Conservation (phyloP, 1,140 invertebrate genomes). For the Caenorhabditis elegans region WBcel235 BX284603.4:7685501-7686000, state of each 20-base stretch:
- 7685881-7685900: background rate
- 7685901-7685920: background rate
- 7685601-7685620: background rate
- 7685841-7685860: background rate
- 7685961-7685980: too few species aligned
- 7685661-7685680: background rate
- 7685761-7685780: background rate
- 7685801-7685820: background rate
- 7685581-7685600: background rate
- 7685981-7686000: too few species aligned
- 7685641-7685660: background rate
- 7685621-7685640: background rate
- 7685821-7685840: background rate
- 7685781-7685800: background rate
- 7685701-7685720: background rate
- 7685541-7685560: too few species aligned
- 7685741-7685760: slow-evolving; percentile 8
- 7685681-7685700: background rate
- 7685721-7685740: too few species aligned
- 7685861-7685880: background rate
- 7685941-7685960: too few species aligned
- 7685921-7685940: too few species aligned
- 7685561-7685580: too few species aligned
- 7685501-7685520: background rate
- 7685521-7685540: background rate